Evolutionary conservation across 1,140 invertebrate species (phyloP).

Genomic region (Octopus sinensis): DNA sequence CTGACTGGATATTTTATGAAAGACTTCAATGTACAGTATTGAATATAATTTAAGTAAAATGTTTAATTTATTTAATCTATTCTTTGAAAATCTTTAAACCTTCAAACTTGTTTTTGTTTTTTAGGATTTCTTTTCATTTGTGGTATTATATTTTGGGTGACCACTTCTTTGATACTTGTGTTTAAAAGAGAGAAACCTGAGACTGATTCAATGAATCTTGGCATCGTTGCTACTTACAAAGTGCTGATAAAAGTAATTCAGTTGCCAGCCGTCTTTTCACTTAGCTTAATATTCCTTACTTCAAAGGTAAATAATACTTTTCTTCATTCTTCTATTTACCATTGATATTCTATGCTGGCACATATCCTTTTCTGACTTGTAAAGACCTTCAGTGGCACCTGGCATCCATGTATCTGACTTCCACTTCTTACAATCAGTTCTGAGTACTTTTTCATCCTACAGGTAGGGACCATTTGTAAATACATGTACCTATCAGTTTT

Average conservation of each 20-base stretch:
- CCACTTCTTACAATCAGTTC: not conserved
- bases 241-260: constrained; percentile 80
- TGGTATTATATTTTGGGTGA: constrained; percentile 86
- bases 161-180: constrained; percentile 84
- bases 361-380: not conserved
- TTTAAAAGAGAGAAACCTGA: constrained; percentile 81
- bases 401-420: not conserved
- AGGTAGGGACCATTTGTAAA: not conserved
- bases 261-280: constrained; percentile 72
- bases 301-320: constrained; percentile 70
- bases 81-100: too few species aligned
- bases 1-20: too few species aligned
- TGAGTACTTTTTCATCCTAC: not conserved
- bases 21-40: too few species aligned
- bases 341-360: not conserved
- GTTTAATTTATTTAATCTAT: too few species aligned
- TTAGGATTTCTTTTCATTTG: constrained; percentile 91
- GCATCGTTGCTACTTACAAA: constrained; percentile 79
- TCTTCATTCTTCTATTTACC: not conserved
- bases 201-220: constrained; percentile 57
- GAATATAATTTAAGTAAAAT: too few species aligned
- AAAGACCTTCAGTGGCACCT: not conserved
- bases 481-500: not conserved
- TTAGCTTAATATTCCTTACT: constrained; percentile 81
- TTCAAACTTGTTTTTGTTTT: constrained; percentile 31